Conservation (phyloP, 2,888 invertebrate genomes). For the Epicampocera succincta region DNA sequence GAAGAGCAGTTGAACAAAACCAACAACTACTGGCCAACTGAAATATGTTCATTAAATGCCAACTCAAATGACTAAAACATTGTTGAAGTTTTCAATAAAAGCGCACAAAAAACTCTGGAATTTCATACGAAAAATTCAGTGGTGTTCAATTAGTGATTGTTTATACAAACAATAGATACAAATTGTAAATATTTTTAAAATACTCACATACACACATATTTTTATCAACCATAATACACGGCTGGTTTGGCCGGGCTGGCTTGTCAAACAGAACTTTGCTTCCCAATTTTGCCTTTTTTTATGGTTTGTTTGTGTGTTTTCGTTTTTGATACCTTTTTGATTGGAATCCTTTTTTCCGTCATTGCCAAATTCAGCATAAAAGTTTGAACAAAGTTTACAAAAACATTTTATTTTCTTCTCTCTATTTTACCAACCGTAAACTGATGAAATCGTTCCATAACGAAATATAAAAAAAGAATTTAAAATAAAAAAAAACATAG, state of each 20-base stretch:
- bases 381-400: slow-evolving; percentile 43
- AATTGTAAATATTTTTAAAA: slow-evolving; percentile 18
- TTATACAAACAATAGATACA: slow-evolving; percentile 32
- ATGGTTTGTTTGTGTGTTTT: not conserved
- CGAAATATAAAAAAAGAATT: slow-evolving; percentile 15
- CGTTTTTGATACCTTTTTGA: slow-evolving; percentile 12
- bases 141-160: slow-evolving; percentile 50
- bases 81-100: not conserved
- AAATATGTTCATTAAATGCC: slow-evolving; percentile 8
- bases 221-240: slow-evolving; percentile 24
- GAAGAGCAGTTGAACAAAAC: not conserved
- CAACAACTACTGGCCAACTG: slow-evolving; percentile 8
- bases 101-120: not conserved
- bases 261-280: slow-evolving; percentile 18
- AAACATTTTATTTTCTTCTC: slow-evolving; percentile 12
- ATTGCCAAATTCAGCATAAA: slow-evolving; percentile 58
- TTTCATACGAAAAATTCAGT: slow-evolving; percentile 29
- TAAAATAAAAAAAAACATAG: slow-evolving; percentile 1
- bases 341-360: slow-evolving; percentile 32
- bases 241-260: slow-evolving; percentile 5
- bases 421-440: slow-evolving; percentile 4
- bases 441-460: slow-evolving; percentile 32
- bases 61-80: slow-evolving; percentile 24
- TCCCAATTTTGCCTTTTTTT: no score
- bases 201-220: no score